Conservation (phyloP, 1,140 invertebrate genomes). For the Drosophila littoralis region DNA sequence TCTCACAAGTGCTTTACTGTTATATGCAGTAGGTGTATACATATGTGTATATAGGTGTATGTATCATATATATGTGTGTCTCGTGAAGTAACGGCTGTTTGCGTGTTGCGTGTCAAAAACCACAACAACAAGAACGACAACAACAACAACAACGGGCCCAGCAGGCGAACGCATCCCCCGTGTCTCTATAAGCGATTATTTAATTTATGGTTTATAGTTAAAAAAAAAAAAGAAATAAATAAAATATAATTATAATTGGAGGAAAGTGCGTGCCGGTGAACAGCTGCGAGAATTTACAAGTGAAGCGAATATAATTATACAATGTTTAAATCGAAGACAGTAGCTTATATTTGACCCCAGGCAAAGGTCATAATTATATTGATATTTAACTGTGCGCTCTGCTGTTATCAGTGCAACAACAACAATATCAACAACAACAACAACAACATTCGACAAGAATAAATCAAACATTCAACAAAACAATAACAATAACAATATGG, state of each 20-base stretch:
- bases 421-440: conserved; percentile 20
- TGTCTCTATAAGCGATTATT: conserved; percentile 61
- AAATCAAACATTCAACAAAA: conserved; percentile 6
- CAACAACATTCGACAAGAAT: not conserved
- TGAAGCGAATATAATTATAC: not conserved
- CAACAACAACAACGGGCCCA: conserved; percentile 1
- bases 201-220: conserved; percentile 59
- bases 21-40: conserved; percentile 20
- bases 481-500: conserved; percentile 52
- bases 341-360: conserved; percentile 4
- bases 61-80: not conserved
- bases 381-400: conserved; percentile 23
- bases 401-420: conserved; percentile 47
- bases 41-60: conserved; percentile 4
- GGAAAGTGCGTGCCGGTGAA: conserved; percentile 32
- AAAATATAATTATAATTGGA: conserved; percentile 1
- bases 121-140: conserved; percentile 1
- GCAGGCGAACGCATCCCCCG: conserved; percentile 33
- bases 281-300: not conserved
- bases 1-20: conserved; percentile 51
- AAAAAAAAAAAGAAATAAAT: conserved; percentile 7
- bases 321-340: conserved; percentile 45
- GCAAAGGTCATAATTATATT: conserved; percentile 43
- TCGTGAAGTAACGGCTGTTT: conserved; percentile 62
- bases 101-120: conserved; percentile 58